These are phyloP conservation scores for Crenichthys baileyi DNA, from an alignment of 2,797 vertebrate species.

Conservation along the genomic window DNA sequence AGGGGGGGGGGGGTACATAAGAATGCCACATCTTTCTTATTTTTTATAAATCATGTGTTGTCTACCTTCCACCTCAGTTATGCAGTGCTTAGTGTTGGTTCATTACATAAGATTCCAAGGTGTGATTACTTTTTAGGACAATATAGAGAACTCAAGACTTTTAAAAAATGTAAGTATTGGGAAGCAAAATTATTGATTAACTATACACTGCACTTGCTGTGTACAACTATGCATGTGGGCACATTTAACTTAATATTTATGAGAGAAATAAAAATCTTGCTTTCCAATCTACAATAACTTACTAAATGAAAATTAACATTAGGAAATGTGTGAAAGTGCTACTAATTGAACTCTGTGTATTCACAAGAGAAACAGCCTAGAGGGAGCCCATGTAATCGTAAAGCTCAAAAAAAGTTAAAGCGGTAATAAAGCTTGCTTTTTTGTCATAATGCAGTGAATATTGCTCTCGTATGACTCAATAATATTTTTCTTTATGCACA, in stretches of 20 bases:
- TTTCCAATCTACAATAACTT: not conserved
- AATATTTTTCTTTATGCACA: conserved; percentile 21
- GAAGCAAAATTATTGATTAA: not conserved
- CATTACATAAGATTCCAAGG: not conserved
- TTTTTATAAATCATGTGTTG: too few species aligned
- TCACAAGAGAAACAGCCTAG: conserved; percentile 1
- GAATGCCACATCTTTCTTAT: not conserved
- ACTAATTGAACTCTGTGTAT: not conserved
- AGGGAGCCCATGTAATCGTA: not conserved
- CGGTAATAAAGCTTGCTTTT: conserved; percentile 22
- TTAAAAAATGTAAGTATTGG: not conserved
- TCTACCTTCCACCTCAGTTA: not conserved
- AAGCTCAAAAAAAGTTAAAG: conserved; percentile 19
- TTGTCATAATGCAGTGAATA: conserved; percentile 29
- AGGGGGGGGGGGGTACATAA: not conserved
- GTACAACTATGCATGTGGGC: not conserved
- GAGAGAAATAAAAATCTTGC: not conserved
- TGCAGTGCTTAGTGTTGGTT: not conserved
- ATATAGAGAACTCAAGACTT: not conserved
- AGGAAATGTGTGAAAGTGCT: not conserved
- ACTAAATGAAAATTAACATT: conserved; percentile 2
- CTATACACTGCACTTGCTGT: not conserved
- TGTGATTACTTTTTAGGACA: not conserved
- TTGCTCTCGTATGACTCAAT: not conserved
- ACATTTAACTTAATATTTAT: not conserved